Evolutionary conservation across 2,888 invertebrate genomes (phyloP).

Genomic region (Anaspis maculata): DNA sequence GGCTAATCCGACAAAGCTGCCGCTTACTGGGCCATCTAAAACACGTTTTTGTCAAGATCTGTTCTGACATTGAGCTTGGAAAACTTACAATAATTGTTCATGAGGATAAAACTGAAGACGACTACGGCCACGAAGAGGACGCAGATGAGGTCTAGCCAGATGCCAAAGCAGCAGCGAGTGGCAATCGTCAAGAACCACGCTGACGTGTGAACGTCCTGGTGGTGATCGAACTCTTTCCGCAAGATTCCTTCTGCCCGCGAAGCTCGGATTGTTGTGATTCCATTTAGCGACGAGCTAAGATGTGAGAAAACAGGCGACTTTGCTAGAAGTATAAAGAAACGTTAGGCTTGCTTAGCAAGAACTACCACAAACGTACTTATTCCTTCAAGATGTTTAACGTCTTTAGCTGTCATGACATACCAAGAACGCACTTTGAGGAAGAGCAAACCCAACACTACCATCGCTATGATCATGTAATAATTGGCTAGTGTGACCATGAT

Average conservation of each 20-base stretch:
- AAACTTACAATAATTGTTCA: slow-evolving; percentile 24
- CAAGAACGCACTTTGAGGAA: slow-evolving; percentile 55
- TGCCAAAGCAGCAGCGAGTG: slow-evolving; percentile 54
- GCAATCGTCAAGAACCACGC: slow-evolving; percentile 55
- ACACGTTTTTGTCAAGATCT: not conserved
- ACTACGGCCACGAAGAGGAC: slow-evolving; percentile 51
- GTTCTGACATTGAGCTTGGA: not conserved
- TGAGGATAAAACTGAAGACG: slow-evolving; percentile 49
- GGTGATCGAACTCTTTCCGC: slow-evolving; percentile 49
- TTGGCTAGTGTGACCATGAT: slow-evolving; percentile 60
- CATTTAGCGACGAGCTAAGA: slow-evolving; percentile 64
- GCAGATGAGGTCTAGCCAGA: slow-evolving; percentile 57
- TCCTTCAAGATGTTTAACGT: slow-evolving; percentile 56
- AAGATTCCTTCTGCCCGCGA: slow-evolving; percentile 56
- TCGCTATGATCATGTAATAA: slow-evolving; percentile 55
- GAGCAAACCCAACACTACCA: slow-evolving; percentile 51
- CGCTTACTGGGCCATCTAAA: slow-evolving; percentile 17
- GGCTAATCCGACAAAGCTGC: slow-evolving; percentile 30
- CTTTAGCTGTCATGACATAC: slow-evolving; percentile 61
- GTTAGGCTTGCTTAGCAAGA: too few relatives aligned
- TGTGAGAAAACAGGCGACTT: slow-evolving; percentile 76
- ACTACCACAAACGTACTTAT: too few relatives aligned
- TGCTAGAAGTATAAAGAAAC: too few relatives aligned
- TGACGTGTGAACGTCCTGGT: slow-evolving; percentile 51
- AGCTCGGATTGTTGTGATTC: slow-evolving; percentile 68